Evolutionary conservation across 2,888 invertebrate species (phyloP).

Genomic region (Agelastica alni): DNA sequence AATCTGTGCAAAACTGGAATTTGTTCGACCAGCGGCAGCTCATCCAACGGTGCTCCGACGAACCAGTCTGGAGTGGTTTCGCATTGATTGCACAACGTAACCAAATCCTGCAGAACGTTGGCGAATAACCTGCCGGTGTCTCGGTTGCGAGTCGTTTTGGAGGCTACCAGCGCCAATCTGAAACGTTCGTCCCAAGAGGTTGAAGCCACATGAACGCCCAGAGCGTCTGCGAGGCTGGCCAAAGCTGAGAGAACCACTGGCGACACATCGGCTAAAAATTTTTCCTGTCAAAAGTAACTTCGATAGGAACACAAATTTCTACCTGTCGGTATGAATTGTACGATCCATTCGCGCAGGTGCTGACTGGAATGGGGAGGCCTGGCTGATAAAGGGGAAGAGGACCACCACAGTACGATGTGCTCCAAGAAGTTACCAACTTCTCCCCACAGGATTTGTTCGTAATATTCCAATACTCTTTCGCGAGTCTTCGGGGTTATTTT

Average conservation of each 20-base stretch:
- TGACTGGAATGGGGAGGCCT: conserved; percentile 67
- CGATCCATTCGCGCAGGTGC: conserved; percentile 68
- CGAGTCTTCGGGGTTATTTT: conserved; percentile 66
- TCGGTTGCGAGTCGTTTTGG: conserved; percentile 50
- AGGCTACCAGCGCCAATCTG: conserved; percentile 59
- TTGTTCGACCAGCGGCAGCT: conserved; percentile 80
- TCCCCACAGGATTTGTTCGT: conserved; percentile 78
- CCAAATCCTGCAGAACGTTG: conserved; percentile 70
- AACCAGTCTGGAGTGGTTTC: conserved; percentile 74
- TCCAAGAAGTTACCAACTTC: conserved; percentile 80
- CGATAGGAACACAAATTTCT: conserved; percentile 24
- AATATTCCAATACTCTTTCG: conserved; percentile 69
- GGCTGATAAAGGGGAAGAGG: conserved; percentile 71
- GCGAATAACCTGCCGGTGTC: conserved; percentile 60
- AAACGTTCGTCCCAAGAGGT: conserved; percentile 79
- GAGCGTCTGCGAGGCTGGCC: conserved; percentile 74
- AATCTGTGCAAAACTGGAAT: conserved; percentile 77
- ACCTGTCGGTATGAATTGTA: conserved; percentile 65
- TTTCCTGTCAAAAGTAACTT: conserved; percentile 3
- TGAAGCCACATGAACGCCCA: conserved; percentile 78
- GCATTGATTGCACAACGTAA: conserved; percentile 74
- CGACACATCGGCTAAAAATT: conserved; percentile 60
- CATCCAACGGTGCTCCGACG: conserved; percentile 72
- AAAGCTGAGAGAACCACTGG: conserved; percentile 71
- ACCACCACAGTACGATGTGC: conserved; percentile 86